Evolutionary conservation across 2,888 invertebrate species (phyloP), one percentile per base, ranked within the genome.

Genomic region (Teleiodes luculella): DNA sequence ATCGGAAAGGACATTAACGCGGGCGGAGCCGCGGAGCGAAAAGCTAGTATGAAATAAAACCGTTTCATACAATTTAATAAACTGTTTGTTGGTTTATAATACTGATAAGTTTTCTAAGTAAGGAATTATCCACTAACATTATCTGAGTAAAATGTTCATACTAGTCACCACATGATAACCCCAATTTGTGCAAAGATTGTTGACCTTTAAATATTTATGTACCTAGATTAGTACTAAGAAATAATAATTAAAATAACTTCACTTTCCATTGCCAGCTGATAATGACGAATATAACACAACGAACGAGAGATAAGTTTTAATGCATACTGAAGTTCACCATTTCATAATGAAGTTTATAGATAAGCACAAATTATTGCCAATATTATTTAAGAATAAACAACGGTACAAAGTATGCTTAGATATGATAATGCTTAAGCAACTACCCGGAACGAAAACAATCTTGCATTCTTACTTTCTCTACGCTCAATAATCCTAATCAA

Each of bases 101-200:
- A 24, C 24, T 24, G 3, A 24, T 24, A 24, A 6, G 20, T 20
- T 45, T 45, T 13, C n/a, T 45, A 1, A 41, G 39, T 11, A 11
- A 45, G 28, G 43, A 45, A 45, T 45, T 24, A 45, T 45, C 45
- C 24, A 45, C 13, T 13, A 45, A 24, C n/a, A 18, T 24, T 45
- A 45, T 30, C 45, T 45, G 3, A 4, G 8, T 45, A 45, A 45
- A 45, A 45, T 33, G 20, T 20, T 48, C 31, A 53, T 54, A 43
- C n/a, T n/a, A 35, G 35, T 33, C 18, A 31, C 33, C 18, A 18
- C 1, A 41, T 11, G 50, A 56, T 52, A 50, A 46, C 53, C 53
- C 39, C 47, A 50, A 53, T 56, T 53, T 55, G 47, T 47, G 43
- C n/a, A 13, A 53, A 18, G 52, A 53, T 46, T 53, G 46, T 47